Conservation (phyloP, 2,888 invertebrate species). For the Acronicta alni region DNA sequence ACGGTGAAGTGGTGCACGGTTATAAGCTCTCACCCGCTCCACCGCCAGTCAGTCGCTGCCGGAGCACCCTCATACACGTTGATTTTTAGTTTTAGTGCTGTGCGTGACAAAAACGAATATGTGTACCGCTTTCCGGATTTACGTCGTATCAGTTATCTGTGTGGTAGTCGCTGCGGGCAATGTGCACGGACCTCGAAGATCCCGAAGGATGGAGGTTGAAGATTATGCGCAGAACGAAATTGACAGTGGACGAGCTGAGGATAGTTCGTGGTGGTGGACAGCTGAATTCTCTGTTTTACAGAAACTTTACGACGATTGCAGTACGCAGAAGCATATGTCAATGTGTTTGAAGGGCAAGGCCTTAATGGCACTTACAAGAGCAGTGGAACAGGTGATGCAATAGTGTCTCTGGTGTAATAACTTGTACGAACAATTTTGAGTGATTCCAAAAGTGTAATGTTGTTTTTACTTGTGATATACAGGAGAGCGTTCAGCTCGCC, state of each 20-base stretch:
- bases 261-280: constrained; percentile 87
- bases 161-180: constrained; percentile 78
- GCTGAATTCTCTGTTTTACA: constrained; percentile 89
- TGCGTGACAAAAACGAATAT: constrained; percentile 80
- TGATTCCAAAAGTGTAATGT: constrained; percentile 60
- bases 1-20: constrained; percentile 85
- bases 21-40: constrained; percentile 86
- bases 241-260: constrained; percentile 86
- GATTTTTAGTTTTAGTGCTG: constrained; percentile 81
- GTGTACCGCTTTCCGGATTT: constrained; percentile 86
- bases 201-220: constrained; percentile 82
- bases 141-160: constrained; percentile 82
- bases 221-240: constrained; percentile 84
- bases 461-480: constrained; percentile 75
- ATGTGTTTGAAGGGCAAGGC: constrained; percentile 91
- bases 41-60: constrained; percentile 82
- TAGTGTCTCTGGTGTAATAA: constrained; percentile 43
- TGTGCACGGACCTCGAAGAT: constrained; percentile 82
- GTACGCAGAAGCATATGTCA: constrained; percentile 89
- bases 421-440: constrained; percentile 50
- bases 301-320: constrained; percentile 91
- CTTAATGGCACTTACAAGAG: constrained; percentile 88
- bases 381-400: constrained; percentile 88
- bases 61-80: constrained; percentile 83
- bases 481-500: constrained; percentile 90